Evolutionary conservation across 2,113 vertebrate genomes (phyloP), one percentile per base, ranked within the genome.

Genomic region (Prinia subflava): DNA sequence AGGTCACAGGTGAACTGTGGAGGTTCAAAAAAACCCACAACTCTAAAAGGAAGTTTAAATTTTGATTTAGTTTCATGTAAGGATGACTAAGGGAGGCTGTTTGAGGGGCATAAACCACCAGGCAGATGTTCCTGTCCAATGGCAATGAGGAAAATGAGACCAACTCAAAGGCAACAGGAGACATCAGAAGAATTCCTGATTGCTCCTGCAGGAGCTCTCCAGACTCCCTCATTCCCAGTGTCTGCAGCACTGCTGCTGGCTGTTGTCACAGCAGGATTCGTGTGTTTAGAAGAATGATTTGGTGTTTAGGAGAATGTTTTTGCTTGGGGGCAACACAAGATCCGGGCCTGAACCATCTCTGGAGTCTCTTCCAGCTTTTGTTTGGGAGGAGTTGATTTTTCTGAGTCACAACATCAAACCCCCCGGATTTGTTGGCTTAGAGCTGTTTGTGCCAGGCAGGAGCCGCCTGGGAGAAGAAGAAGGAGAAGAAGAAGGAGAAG

Each of bases 11-110:
- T 2, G 17, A 87, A 33, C 16, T 22, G 13, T 2, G 44, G 80
- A 64, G 57, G 15, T n/a, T n/a, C 7, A 25, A 27, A 42, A 42
- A 35, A 30, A 2, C 6, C 9, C 11, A 46, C 0, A 2, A 23
- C 20, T 70, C 39, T 25, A 17, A 46, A 59, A 52, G 35, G 30
- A 50, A 75, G 7, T 8, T 8, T 24, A 18, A 76, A 13, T 25
- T 60, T 41, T 75, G 42, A 3, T 68, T 75, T 39, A 11, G 23
- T 18, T 74, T 21, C 18, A 15, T 17, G 3, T 6, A 10, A 81
- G 56, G 33, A 59, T 81, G 31, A 39, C 16, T 23, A 20, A 78
- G 17, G 28, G 28, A 68, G 39, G 21, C 2, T 42, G 17, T n/a
- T 81, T 13, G 13, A 5, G 35, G n/a, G 10, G 9, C 6, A 13